Evolutionary conservation across 2,797 vertebrate species (phyloP).

Genomic region (Phylloscopus collybita): DNA sequence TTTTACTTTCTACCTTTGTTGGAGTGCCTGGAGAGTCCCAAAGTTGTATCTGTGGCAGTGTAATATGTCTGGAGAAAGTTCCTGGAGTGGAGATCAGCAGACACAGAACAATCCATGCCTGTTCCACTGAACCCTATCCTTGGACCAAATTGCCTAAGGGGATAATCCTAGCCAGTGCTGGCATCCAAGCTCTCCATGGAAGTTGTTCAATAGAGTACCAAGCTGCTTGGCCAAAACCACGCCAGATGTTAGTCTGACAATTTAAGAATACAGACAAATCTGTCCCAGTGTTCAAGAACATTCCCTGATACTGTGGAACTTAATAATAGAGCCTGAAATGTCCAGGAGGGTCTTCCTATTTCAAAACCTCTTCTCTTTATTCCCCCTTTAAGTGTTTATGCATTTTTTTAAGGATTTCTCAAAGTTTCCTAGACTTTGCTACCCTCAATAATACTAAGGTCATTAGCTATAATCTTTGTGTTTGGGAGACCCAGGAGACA

Average conservation of each 20-base stretch:
- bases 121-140: accelerated
- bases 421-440: accelerated
- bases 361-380: not conserved
- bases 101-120: not conserved
- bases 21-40: not conserved
- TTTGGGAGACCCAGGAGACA: not conserved
- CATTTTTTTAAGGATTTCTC: not conserved
- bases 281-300: not conserved
- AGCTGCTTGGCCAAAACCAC: not conserved
- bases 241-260: not conserved
- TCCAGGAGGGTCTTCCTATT: not conserved
- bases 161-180: not conserved
- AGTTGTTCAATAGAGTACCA: not conserved
- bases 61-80: not conserved
- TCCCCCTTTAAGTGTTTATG: not conserved
- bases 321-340: not conserved
- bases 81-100: not conserved
- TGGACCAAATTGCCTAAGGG: not conserved
- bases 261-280: not conserved
- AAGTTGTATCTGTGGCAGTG: not conserved
- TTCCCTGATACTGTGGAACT: not conserved
- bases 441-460: not conserved
- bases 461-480: not conserved
- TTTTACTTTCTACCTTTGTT: not conserved
- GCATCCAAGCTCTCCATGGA: not conserved